These are phyloP conservation scores for Caenorhabditis japonica DNA, from an alignment of 2,888 invertebrate species.

Conservation along the genomic window DNA sequence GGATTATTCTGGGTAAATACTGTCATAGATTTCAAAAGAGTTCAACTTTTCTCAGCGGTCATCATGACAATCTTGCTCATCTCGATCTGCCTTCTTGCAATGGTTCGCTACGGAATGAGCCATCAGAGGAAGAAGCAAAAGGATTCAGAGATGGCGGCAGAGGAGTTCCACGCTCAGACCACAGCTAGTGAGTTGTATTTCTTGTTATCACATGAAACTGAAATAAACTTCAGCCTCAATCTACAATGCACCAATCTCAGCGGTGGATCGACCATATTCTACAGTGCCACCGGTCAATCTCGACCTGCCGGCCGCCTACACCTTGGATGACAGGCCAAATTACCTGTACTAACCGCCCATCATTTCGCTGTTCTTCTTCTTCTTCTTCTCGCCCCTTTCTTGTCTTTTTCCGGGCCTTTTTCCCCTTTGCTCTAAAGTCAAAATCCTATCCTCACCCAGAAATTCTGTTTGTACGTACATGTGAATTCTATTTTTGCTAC, in stretches of 20 bases:
- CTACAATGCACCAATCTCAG: conserved; percentile 61
- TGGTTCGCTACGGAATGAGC: conserved; percentile 76
- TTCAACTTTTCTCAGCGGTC: conserved; percentile 69
- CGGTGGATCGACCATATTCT: conserved; percentile 66
- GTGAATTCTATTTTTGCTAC: conserved; percentile 35
- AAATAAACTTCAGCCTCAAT: conserved; percentile 60
- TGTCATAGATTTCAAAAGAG: too few species aligned
- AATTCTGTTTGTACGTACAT: conserved; percentile 56
- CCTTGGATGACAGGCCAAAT: conserved; percentile 73
- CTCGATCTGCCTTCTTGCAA: conserved; percentile 75
- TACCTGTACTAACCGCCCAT: conserved; percentile 64
- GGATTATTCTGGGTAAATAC: conserved; percentile 75
- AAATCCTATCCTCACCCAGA: conserved; percentile 24
- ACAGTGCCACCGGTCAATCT: conserved; percentile 68
- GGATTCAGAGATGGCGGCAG: conserved; percentile 74
- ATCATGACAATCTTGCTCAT: conserved; percentile 76
- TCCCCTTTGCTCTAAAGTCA: conserved; percentile 46
- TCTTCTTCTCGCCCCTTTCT: conserved; percentile 36
- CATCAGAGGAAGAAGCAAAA: conserved; percentile 76
- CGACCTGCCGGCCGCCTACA: conserved; percentile 74
- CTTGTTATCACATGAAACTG: not conserved
- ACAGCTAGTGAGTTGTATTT: conserved; percentile 57
- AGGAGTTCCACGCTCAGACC: conserved; percentile 71
- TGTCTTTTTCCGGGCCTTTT: conserved; percentile 50
- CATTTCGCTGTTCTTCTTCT: not conserved